Conservation (phyloP, 2,888 invertebrate species). For the Oeneis ivallda region DNA sequence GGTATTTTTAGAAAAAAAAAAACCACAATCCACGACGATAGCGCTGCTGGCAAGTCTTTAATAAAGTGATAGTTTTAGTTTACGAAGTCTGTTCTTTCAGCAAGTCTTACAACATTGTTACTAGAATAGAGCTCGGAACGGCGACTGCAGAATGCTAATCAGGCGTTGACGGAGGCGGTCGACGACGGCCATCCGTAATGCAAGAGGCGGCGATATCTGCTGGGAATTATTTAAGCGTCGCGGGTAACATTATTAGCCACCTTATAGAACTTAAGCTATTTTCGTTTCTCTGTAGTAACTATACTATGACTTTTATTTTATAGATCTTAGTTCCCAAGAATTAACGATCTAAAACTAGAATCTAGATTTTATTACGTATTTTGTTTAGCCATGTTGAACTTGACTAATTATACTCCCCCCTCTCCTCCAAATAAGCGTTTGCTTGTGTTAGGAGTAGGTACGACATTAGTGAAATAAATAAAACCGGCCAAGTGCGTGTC, state of each 20-base stretch:
- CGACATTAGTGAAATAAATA: no score
- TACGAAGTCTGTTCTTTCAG: conserved; percentile 8
- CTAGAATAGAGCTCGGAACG: conserved; percentile 10
- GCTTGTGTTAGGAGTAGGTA: no score
- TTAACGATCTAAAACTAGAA: no score
- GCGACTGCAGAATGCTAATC: conserved; percentile 19
- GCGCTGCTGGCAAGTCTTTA: neutral
- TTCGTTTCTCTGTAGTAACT: neutral
- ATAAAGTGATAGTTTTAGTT: conserved; percentile 1
- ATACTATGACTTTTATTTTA: neutral
- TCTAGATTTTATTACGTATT: no score
- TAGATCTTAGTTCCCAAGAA: neutral
- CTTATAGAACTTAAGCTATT: neutral
- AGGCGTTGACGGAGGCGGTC: neutral
- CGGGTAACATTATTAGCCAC: conserved; percentile 8
- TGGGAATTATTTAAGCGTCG: conserved; percentile 13
- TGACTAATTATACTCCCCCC: no score
- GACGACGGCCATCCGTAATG: conserved; percentile 10
- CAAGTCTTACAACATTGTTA: conserved; percentile 11
- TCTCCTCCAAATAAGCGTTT: no score
- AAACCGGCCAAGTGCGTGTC: no score
- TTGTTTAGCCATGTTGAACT: no score
- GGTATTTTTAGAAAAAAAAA: neutral
- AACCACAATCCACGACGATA: neutral
- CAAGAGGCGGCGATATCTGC: conserved; percentile 9